These are phyloP conservation scores for Melanotaenia boesemani DNA, from an alignment of 2,797 vertebrate genomes.

Conservation along the genomic window DNA sequence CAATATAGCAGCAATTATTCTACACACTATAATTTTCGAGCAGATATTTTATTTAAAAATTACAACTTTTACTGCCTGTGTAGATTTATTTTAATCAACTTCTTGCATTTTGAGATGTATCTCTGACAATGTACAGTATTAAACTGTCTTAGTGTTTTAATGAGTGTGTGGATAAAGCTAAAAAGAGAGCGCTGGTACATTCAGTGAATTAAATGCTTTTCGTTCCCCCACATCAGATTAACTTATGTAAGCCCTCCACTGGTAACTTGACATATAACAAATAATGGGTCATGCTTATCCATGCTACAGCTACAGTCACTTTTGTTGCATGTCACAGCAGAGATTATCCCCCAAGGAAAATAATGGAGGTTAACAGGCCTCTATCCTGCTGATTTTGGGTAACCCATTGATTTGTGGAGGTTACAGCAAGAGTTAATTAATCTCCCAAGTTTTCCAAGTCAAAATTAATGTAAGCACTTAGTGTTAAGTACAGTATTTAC, in stretches of 20 bases:
- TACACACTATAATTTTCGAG: background rate
- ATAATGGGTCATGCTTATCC: constrained; percentile 60
- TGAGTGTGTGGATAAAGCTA: constrained; percentile 16
- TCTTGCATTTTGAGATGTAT: background rate
- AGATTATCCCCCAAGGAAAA: constrained; percentile 50
- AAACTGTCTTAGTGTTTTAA: background rate
- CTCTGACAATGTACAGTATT: background rate
- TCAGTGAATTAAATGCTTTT: constrained; percentile 56
- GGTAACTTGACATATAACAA: constrained; percentile 61
- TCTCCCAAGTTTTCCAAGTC: constrained; percentile 18
- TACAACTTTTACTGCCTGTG: background rate
- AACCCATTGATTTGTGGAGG: constrained; percentile 48
- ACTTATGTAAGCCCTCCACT: constrained; percentile 55
- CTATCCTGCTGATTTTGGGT: constrained; percentile 53
- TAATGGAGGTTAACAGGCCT: constrained; percentile 67
- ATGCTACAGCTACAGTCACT: constrained; percentile 33
- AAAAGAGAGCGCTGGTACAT: constrained; percentile 13
- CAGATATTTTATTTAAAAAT: background rate
- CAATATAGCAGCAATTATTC: background rate
- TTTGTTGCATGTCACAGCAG: constrained; percentile 21
- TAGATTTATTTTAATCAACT: background rate
- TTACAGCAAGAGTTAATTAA: constrained; percentile 42
- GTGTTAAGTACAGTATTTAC: constrained; percentile 44
- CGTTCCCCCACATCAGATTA: constrained; percentile 65
- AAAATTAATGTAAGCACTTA: constrained; percentile 16